These are phyloP conservation scores for Drosophila pseudoobscura DNA, from an alignment of 1,140 invertebrate species.

Conservation along the genomic window DNA sequence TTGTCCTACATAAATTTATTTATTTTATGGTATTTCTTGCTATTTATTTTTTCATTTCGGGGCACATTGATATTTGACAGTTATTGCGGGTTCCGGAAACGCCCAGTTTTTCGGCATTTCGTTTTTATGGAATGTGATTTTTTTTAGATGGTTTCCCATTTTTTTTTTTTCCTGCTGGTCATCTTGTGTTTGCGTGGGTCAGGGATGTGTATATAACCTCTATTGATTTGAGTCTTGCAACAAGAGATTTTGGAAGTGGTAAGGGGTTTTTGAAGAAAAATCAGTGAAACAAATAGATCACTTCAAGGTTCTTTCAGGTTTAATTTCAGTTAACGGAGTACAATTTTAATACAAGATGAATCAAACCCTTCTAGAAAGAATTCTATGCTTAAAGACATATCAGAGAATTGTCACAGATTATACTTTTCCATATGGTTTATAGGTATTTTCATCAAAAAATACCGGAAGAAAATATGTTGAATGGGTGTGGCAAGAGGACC, in stretches of 20 bases:
- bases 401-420: too few relatives aligned
- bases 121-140: conserved; percentile 58
- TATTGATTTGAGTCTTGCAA: neutral
- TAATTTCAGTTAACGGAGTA: too few relatives aligned
- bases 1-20: conserved; percentile 72
- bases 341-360: neutral
- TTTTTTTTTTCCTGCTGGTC: neutral
- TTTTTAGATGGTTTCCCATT: conserved; percentile 9
- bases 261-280: too few relatives aligned
- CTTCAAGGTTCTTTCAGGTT: too few relatives aligned
- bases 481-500: conserved; percentile 22
- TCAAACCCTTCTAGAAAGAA: neutral
- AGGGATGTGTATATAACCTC: neutral
- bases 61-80: conserved; percentile 71
- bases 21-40: conserved; percentile 61
- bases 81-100: conserved; percentile 69
- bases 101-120: conserved; percentile 62
- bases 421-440: neutral
- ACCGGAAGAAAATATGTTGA: neutral
- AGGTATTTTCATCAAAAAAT: neutral
- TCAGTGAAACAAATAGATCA: too few relatives aligned
- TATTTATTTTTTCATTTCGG: conserved; percentile 22
- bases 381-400: neutral
- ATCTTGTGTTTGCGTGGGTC: neutral
- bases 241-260: too few relatives aligned